Evolutionary conservation across 2,797 vertebrate species (phyloP).

Genomic region (Protonibea diacanthus): DNA sequence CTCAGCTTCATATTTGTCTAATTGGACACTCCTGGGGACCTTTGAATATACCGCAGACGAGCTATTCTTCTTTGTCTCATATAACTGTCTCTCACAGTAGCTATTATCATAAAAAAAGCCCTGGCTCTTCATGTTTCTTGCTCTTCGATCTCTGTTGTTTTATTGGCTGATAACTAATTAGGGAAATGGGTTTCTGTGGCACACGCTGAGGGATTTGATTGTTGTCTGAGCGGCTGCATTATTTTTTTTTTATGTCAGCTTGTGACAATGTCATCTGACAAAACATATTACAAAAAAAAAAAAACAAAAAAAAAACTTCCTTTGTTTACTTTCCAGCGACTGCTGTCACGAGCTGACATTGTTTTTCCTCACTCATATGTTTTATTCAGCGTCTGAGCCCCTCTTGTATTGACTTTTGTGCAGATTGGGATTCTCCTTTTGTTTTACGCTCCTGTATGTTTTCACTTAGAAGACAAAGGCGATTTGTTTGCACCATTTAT

Average conservation of each 20-base stretch:
- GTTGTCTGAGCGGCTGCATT: constrained; percentile 42
- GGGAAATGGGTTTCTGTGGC: constrained; percentile 66
- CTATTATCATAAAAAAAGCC: constrained; percentile 39
- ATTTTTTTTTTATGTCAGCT: constrained; percentile 49
- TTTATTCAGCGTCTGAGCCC: constrained; percentile 58
- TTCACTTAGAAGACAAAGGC: constrained; percentile 53
- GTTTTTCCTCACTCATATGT: constrained; percentile 33
- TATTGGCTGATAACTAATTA: constrained; percentile 65
- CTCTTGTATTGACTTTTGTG: constrained; percentile 43
- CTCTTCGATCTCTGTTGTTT: constrained; percentile 49
- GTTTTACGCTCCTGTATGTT: constrained; percentile 52
- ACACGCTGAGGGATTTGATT: constrained; percentile 64
- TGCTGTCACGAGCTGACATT: constrained; percentile 57
- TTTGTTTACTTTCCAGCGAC: constrained; percentile 54
- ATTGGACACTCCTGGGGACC: constrained; percentile 71
- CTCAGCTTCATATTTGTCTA: constrained; percentile 61
- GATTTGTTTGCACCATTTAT: constrained; percentile 36
- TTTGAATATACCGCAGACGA: constrained; percentile 49
- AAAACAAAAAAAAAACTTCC: constrained; percentile 36
- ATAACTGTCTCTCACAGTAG: constrained; percentile 44
- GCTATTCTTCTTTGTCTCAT: constrained; percentile 57
- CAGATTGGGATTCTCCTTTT: constrained; percentile 42
- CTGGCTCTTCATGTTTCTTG: constrained; percentile 19
- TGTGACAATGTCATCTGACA: constrained; percentile 60
- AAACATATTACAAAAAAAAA: constrained; percentile 39